Conservation (phyloP, 2,888 invertebrate species). For the Mimachlamys varia region DNA sequence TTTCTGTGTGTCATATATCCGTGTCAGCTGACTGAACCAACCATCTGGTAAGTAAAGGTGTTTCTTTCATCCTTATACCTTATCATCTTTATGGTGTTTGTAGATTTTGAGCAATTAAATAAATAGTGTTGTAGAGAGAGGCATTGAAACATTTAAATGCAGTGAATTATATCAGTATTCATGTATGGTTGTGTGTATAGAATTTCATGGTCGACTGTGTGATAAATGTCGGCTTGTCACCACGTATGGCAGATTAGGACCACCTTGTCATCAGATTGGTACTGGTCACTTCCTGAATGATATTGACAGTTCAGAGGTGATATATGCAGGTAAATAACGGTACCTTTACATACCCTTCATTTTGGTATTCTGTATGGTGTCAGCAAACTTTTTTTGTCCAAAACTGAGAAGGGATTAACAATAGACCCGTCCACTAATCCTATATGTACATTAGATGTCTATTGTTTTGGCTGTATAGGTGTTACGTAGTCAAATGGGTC, state of each 20-base stretch:
- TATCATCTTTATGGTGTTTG: neutral
- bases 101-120: neutral
- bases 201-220: slow-evolving; percentile 11
- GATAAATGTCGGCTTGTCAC: neutral
- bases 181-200: slow-evolving; percentile 12
- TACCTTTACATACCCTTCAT: neutral
- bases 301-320: neutral
- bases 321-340: neutral
- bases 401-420: neutral
- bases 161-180: slow-evolving; percentile 7
- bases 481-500: neutral
- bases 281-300: neutral
- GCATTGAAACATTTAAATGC: slow-evolving; percentile 17
- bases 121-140: neutral
- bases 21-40: neutral
- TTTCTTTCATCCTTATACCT: neutral
- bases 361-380: neutral
- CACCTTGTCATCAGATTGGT: neutral
- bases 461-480: slow-evolving; percentile 20
- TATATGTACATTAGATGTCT: neutral
- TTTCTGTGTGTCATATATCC: neutral
- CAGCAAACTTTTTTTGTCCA: neutral
- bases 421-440: neutral
- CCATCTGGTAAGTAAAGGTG: neutral
- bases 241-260: neutral